These are phyloP conservation scores for Romanogobio albipinnatus DNA, from an alignment of 2,113 vertebrate genomes.

Conservation along the genomic window DNA sequence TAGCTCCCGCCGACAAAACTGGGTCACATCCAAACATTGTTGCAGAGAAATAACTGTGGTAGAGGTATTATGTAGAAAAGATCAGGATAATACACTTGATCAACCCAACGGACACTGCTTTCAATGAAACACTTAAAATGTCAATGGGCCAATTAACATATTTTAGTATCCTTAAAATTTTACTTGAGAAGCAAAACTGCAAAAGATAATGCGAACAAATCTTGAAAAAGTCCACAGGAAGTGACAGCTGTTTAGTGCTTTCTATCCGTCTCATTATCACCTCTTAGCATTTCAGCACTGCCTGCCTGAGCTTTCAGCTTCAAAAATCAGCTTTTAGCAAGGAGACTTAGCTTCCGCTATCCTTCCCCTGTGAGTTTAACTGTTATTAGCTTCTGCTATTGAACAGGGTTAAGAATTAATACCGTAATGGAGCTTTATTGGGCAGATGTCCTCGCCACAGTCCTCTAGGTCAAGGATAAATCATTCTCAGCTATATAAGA, in stretches of 20 bases:
- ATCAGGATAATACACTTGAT: background rate
- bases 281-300: conserved; percentile 27
- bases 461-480: conserved; percentile 28
- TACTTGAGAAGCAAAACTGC: no score
- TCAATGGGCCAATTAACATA: no score
- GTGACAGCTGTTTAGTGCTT: conserved; percentile 9
- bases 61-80: background rate
- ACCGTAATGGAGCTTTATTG: conserved; percentile 72
- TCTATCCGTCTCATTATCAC: conserved; percentile 34
- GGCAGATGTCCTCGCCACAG: conserved; percentile 15
- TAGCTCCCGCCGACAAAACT: conserved; percentile 11
- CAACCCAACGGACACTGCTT: background rate
- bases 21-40: conserved; percentile 22
- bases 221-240: background rate
- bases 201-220: no score
- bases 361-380: conserved; percentile 20
- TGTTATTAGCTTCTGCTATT: conserved; percentile 21
- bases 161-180: no score
- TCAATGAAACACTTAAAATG: background rate
- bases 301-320: background rate
- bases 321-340: conserved; percentile 2
- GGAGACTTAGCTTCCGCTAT: background rate
- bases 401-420: conserved; percentile 57
- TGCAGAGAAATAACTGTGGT: background rate
- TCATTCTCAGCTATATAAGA: conserved; percentile 13